Evolutionary conservation across 2,113 vertebrate species (phyloP).

Genomic region (Odocoileus hemionus): DNA sequence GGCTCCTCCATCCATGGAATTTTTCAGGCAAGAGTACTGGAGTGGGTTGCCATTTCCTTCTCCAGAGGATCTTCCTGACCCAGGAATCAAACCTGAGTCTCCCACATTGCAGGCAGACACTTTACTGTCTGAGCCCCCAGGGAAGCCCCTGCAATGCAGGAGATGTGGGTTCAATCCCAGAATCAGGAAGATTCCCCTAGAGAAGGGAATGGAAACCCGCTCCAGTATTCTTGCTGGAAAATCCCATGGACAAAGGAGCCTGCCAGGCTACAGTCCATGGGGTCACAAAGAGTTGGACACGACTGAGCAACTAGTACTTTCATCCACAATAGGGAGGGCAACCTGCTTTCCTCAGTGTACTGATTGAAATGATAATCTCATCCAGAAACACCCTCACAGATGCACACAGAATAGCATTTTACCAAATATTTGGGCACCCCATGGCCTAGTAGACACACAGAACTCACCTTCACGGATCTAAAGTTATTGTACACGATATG

Average conservation of each 20-base stretch:
- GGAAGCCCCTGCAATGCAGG: not conserved
- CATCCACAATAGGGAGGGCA: not conserved
- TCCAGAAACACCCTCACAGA: not conserved
- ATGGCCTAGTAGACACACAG: not conserved
- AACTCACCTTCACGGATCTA: not conserved
- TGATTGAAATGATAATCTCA: not conserved
- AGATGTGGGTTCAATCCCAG: not conserved
- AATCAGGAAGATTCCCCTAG: not conserved
- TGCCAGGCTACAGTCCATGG: accelerated
- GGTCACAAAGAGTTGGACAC: not conserved
- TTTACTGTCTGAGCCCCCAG: not conserved
- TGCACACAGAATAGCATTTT: not conserved
- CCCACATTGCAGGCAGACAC: not conserved
- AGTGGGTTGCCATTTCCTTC: not conserved
- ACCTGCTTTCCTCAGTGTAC: not conserved
- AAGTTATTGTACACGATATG: not conserved
- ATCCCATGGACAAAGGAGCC: not conserved
- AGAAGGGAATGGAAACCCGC: not conserved
- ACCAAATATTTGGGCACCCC: not conserved
- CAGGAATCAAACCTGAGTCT: not conserved
- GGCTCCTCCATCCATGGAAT: not conserved
- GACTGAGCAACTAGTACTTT: not conserved
- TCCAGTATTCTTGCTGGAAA: not conserved
- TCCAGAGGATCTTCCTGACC: not conserved
- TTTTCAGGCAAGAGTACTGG: not conserved